These are phyloP conservation scores for Notarius quadriscutis DNA, from an alignment of 2,113 vertebrate genomes.

Conservation along the genomic window DNA sequence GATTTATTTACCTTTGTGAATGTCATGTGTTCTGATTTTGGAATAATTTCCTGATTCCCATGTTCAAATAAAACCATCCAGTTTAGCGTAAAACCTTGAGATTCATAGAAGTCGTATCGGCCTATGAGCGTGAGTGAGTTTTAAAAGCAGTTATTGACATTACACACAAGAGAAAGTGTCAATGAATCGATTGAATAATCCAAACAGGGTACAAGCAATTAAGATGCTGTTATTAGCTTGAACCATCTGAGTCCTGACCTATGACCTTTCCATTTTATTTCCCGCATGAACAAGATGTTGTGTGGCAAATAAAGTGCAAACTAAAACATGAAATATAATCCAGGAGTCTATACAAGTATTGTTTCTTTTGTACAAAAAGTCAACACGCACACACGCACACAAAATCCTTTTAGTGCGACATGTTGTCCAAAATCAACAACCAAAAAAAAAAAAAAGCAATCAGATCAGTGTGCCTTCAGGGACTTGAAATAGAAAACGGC, in stretches of 20 bases:
- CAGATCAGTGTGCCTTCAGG: not conserved
- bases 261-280: conserved; percentile 4
- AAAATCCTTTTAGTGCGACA: not conserved
- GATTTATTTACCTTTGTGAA: not conserved
- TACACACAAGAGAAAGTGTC: not conserved
- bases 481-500: not conserved
- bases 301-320: not conserved
- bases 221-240: conserved; percentile 2
- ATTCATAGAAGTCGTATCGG: not conserved
- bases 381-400: not conserved
- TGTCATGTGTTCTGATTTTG: not conserved
- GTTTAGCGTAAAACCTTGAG: not conserved
- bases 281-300: not conserved
- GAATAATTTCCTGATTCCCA: not conserved
- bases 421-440: conserved; percentile 33
- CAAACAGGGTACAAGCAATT: conserved; percentile 3
- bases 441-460: not conserved
- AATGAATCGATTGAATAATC: conserved; percentile 11
- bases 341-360: not conserved
- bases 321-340: not conserved
- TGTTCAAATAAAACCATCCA: not conserved
- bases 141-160: conserved; percentile 1
- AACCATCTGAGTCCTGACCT: conserved; percentile 8
- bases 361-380: not conserved
- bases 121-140: not conserved